A percentile compares a stretch with the other conserved stretches of the same genome.
Conservation (phyloP, 2,113 vertebrate genomes). For the Oncorhynchus keta region DNA sequence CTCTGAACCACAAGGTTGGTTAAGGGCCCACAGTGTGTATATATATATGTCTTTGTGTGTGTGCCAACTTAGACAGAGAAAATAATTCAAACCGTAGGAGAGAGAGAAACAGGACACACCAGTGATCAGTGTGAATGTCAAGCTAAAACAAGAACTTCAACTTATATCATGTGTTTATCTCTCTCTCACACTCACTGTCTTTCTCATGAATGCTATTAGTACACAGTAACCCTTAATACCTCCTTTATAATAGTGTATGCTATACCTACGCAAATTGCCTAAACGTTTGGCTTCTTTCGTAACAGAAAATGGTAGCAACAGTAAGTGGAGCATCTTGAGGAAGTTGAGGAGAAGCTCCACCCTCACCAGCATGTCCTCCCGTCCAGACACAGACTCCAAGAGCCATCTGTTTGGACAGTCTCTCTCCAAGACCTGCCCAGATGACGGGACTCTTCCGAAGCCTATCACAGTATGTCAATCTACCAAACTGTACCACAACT, state of each 20-base stretch:
- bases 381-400: constrained; percentile 51
- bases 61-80: neutral
- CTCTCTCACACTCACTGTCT: neutral
- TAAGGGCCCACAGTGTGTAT: neutral
- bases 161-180: neutral
- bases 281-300: constrained; percentile 17
- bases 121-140: constrained; percentile 9
- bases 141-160: neutral
- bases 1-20: constrained; percentile 12
- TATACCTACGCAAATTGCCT: constrained; percentile 5
- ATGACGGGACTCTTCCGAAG: constrained; percentile 78
- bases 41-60: neutral
- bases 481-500: neutral
- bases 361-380: constrained; percentile 54
- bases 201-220: neutral
- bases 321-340: constrained; percentile 77
- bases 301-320: constrained; percentile 71
- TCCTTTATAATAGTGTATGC: neutral
- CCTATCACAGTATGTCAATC: constrained; percentile 78
- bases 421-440: constrained; percentile 76
- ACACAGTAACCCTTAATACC: neutral
- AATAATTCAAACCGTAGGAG: neutral
- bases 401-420: constrained; percentile 82
- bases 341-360: constrained; percentile 69
- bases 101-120: constrained; percentile 10